Evolutionary conservation across 2,113 vertebrate genomes (phyloP).

Genomic region (Myotis brandtii): DNA sequence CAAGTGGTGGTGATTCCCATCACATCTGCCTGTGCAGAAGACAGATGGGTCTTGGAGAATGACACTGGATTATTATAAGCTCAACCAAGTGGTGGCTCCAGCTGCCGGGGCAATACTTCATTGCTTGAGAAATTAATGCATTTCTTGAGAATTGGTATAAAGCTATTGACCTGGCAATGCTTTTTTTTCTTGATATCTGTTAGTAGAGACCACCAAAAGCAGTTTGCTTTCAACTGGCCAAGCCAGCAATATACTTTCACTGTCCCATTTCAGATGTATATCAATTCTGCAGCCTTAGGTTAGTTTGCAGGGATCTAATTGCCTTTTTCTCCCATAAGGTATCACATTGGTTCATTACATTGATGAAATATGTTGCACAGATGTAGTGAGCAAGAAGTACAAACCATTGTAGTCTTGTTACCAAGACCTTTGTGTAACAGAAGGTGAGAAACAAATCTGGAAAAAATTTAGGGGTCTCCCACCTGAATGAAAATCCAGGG

Average conservation of each 20-base stretch:
- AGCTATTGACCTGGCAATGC: not conserved
- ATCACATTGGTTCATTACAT: not conserved
- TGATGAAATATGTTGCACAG: not conserved
- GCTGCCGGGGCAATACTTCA: not conserved
- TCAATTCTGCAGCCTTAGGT: not conserved
- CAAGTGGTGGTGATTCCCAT: not conserved
- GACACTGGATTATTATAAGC: not conserved
- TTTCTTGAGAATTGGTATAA: not conserved
- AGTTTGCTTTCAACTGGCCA: not conserved
- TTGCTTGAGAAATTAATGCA: not conserved
- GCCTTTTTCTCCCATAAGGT: not conserved
- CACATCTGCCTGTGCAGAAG: not conserved
- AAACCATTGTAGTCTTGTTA: not conserved
- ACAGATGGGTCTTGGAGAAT: not conserved
- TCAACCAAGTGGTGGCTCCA: not conserved
- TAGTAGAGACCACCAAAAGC: not conserved
- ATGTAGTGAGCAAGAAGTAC: not conserved
- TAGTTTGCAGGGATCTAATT: not conserved
- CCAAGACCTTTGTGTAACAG: not conserved
- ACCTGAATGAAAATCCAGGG: not conserved
- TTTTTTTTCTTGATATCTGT: not conserved
- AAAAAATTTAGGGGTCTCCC: not conserved
- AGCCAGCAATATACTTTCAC: not conserved
- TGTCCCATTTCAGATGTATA: not conserved
- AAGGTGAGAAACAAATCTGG: not conserved